Base-by-base conservation (phyloP, 2,113 vertebrate genomes). In the Burhinus oedicnemus region DNA sequence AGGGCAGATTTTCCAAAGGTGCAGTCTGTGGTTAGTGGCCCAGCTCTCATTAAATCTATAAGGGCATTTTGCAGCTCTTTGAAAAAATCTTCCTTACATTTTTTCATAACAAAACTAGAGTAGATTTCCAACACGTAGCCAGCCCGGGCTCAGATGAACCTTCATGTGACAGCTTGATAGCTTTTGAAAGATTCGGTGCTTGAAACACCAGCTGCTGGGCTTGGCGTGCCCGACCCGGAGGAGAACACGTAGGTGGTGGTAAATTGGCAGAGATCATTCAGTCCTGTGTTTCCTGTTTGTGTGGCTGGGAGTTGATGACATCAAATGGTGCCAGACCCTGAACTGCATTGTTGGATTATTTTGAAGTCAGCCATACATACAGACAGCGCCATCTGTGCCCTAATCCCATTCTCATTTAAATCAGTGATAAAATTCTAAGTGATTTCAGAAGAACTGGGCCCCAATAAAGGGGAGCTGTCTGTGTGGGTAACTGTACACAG, bases 201-300 rank as follows among this genome's bases (percentile, higher is more conserved):
- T 44, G 38, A 47, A 70, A 27, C 23, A 60, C 6, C 26, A 83
- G 6, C 69, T 87, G 20, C 55, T 65, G 49, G 19, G 5, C 52
- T 76, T 65, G 36, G 10, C 69, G 61, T 32, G 5, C 20, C 57
- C 2, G 2, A 15, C 11, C 27, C 9, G 5, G 6, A 2, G 69
- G 44, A 87, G 49, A 54, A 54, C 1, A 0, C 3, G 3, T 11
- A 9, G 44, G 15, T 0, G 1, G 34, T 44, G 30, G 22, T 76
- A 51, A 58, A 17, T 21, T 1, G 2, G 12, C 58, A 44, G 58
- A 76, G 38, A 17, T 27, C 27, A 19, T 22, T 49, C 52, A 68
- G 38, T 58, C 27, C 21, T 54, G 8, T 44, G 27, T 68, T 65
- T 68, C 57, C 15, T 32, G 2, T 27, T 44, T 82, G 38, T 44